Evolutionary conservation across 2,113 vertebrate species (phyloP).

Genomic region (Australoheros scitulus): DNA sequence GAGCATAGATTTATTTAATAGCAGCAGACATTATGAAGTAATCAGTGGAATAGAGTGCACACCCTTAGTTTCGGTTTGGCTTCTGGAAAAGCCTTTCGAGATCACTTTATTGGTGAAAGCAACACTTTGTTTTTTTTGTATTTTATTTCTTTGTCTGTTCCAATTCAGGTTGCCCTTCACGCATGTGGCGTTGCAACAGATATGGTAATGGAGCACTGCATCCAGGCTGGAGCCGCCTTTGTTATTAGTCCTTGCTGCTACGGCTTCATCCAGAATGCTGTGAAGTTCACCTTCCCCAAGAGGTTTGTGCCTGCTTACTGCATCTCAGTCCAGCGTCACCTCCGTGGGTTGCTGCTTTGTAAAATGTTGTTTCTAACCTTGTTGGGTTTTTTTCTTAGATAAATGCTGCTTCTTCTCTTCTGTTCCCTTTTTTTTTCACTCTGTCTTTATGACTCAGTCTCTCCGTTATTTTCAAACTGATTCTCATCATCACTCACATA

Average conservation of each 20-base stretch:
- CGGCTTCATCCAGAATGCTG: slow-evolving; percentile 95
- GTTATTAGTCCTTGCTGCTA: slow-evolving; percentile 96
- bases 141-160: slow-evolving; percentile 17
- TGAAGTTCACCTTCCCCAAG: slow-evolving; percentile 91
- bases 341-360: not conserved
- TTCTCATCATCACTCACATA: not conserved
- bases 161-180: slow-evolving; percentile 91
- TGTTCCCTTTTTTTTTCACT: not conserved
- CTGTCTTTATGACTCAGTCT: not conserved
- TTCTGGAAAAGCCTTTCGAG: not conserved
- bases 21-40: slow-evolving; percentile 37
- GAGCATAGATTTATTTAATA: slow-evolving; percentile 46
- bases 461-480: slow-evolving; percentile 6
- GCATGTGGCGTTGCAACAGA: slow-evolving; percentile 97
- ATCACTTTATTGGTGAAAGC: not conserved
- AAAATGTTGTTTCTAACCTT: slow-evolving; percentile 6
- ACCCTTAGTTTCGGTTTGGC: slow-evolving; percentile 4
- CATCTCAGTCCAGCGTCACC: not conserved
- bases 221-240: slow-evolving; percentile 86
- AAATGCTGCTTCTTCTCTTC: not conserved
- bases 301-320: slow-evolving; percentile 79
- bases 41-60: slow-evolving; percentile 43
- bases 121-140: not conserved
- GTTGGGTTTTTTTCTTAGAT: slow-evolving; percentile 25
- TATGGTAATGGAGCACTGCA: slow-evolving; percentile 94